Evolutionary conservation across 1,140 invertebrate species (phyloP).

Genomic region (Pemphigus obesinymphae): DNA sequence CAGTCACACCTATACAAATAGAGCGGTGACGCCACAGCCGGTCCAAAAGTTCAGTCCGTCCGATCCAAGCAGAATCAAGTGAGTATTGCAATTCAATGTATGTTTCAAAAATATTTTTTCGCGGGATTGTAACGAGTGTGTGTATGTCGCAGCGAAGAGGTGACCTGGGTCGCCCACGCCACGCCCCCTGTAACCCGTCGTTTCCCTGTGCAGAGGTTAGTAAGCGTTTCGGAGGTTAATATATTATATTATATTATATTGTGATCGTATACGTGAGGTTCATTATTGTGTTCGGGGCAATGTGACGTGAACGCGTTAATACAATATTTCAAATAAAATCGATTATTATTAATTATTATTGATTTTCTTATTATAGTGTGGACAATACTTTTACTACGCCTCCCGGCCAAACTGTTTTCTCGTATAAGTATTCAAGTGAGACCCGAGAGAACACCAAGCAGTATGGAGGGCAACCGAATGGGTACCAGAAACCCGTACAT

Average conservation of each 20-base stretch:
- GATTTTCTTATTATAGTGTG: neutral
- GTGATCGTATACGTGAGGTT: conserved; percentile 30
- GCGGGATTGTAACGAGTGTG: conserved; percentile 32
- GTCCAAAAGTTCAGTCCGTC: conserved; percentile 45
- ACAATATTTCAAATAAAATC: neutral
- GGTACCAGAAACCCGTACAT: conserved; percentile 33
- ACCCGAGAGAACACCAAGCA: conserved; percentile 45
- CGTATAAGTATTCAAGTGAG: conserved; percentile 48
- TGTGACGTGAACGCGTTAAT: conserved; percentile 10
- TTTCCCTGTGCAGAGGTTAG: conserved; percentile 37
- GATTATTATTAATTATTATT: neutral
- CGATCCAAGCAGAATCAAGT: conserved; percentile 44
- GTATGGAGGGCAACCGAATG: conserved; percentile 36
- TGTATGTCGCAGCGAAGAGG: conserved; percentile 41
- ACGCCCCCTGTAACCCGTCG: conserved; percentile 38
- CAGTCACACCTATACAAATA: conserved; percentile 12
- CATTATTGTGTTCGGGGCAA: conserved; percentile 16
- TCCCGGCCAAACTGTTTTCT: conserved; percentile 43
- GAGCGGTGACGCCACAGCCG: conserved; percentile 42
- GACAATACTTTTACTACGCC: neutral
- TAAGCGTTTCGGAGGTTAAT: conserved; percentile 36
- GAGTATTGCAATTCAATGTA: neutral
- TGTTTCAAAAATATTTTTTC: conserved; percentile 9
- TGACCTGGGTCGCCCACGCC: conserved; percentile 21
- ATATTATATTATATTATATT: too few species aligned